These are phyloP conservation scores for Orthosia gothica DNA, from an alignment of 2,888 invertebrate genomes.

Conservation along the genomic window DNA sequence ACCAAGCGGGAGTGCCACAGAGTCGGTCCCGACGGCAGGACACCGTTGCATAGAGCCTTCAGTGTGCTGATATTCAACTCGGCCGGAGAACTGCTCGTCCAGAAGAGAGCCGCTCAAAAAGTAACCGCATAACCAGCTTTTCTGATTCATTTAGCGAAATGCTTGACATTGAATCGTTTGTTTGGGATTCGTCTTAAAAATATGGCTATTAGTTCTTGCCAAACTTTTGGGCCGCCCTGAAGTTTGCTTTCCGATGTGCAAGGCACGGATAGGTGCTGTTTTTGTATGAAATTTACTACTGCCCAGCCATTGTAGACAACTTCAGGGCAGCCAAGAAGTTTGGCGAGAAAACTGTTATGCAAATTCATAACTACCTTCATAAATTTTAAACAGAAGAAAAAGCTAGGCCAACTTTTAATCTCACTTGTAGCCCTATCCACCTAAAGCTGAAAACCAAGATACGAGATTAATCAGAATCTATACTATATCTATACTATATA, in stretches of 20 bases:
- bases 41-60: conserved; percentile 97
- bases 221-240: too few species aligned
- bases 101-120: conserved; percentile 95
- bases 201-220: too few species aligned
- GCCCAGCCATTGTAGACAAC: too few species aligned
- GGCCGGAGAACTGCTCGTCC: conserved; percentile 95
- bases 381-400: not conserved
- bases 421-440: not conserved
- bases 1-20: conserved; percentile 96
- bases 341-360: too few species aligned
- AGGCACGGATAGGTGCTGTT: too few species aligned
- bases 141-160: not conserved
- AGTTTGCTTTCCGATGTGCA: too few species aligned
- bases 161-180: not conserved
- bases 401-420: not conserved
- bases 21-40: conserved; percentile 90
- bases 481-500: too few species aligned
- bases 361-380: too few species aligned
- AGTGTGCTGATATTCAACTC: conserved; percentile 97
- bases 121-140: conserved; percentile 22
- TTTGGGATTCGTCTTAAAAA: not conserved
- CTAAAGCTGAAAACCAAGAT: not conserved
- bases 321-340: too few species aligned
- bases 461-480: not conserved
- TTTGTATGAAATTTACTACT: too few species aligned